These are phyloP conservation scores for Pseudobourletiella spinata DNA, from an alignment of 1,140 invertebrate species.

Conservation along the genomic window DNA sequence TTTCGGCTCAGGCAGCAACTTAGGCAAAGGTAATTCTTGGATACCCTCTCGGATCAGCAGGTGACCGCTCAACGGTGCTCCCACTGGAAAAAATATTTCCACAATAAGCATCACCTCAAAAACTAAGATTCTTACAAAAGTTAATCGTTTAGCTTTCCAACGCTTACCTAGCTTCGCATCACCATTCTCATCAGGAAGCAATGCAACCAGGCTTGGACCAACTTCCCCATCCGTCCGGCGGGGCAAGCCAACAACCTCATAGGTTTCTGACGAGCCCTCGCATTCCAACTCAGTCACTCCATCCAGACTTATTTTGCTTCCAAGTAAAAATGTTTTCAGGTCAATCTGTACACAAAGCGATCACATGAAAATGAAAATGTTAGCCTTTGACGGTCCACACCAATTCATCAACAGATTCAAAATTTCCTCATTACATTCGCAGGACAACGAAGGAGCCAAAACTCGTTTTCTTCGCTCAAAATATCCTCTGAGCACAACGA, in stretches of 20 bases:
- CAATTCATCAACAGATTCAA: neutral
- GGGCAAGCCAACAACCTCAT: slow-evolving; percentile 1
- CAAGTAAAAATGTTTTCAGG: neutral
- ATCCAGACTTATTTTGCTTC: neutral
- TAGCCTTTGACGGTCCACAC: neutral
- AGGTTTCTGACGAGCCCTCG: neutral
- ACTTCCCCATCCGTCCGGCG: neutral
- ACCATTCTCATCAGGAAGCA: slow-evolving; percentile 5
- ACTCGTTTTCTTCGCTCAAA: slow-evolving; percentile 10
- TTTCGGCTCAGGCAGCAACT: neutral
- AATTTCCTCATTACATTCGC: slow-evolving; percentile 16
- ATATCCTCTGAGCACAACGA: slow-evolving; percentile 15
- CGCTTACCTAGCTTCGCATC: slow-evolving; percentile 8
- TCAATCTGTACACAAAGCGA: neutral
- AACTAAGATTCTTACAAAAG: neutral
- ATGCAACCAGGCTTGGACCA: neutral
- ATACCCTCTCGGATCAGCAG: slow-evolving; percentile 16
- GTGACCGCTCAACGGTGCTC: slow-evolving; percentile 15
- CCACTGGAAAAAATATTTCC: slow-evolving; percentile 14
- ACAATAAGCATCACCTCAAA: neutral
- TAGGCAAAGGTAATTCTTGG: slow-evolving; percentile 10
- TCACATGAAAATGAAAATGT: neutral
- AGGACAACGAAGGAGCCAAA: slow-evolving; percentile 31
- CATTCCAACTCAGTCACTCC: neutral
- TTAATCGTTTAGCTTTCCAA: neutral